Evolutionary conservation across 2,113 vertebrate genomes (phyloP).

Genomic region (Prietella phreatophila): DNA sequence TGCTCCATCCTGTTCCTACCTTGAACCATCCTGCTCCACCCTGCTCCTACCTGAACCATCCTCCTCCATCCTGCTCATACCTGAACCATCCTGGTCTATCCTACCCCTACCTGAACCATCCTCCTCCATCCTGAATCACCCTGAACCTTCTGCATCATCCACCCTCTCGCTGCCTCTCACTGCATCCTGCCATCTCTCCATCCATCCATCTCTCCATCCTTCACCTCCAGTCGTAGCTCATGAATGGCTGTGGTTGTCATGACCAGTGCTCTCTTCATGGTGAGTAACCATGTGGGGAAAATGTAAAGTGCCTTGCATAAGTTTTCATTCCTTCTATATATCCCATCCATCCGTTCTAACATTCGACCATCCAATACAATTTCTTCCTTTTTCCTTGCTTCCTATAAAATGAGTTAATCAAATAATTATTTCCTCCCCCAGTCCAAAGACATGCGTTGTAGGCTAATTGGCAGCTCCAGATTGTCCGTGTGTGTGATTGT

Average conservation of each 20-base stretch:
- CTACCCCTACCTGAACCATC: no score
- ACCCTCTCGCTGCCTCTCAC: conserved; percentile 53
- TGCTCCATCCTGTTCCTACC: conserved; percentile 37
- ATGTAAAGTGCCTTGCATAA: background rate
- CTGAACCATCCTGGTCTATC: conserved; percentile 42
- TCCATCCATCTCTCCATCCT: conserved; percentile 34
- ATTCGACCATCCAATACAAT: background rate
- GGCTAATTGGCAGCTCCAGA: no score
- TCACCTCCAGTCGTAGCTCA: conserved; percentile 43
- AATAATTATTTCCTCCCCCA: no score
- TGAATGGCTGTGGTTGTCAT: conserved; percentile 36
- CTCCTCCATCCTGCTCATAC: background rate
- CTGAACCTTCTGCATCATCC: conserved; percentile 51
- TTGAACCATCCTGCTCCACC: conserved; percentile 50
- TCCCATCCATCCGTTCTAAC: background rate
- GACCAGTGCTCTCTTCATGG: conserved; percentile 25
- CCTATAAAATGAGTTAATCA: background rate
- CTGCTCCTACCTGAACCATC: conserved; percentile 46
- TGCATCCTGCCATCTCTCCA: conserved; percentile 47
- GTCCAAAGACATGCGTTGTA: no score
- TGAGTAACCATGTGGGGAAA: conserved; percentile 32
- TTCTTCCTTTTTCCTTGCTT: background rate
- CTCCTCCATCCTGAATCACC: conserved; percentile 37
- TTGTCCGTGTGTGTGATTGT: no score
- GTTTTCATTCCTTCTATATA: background rate